Conservation (phyloP, 1,140 invertebrate genomes). For the Piezodorus guildinii region DNA sequence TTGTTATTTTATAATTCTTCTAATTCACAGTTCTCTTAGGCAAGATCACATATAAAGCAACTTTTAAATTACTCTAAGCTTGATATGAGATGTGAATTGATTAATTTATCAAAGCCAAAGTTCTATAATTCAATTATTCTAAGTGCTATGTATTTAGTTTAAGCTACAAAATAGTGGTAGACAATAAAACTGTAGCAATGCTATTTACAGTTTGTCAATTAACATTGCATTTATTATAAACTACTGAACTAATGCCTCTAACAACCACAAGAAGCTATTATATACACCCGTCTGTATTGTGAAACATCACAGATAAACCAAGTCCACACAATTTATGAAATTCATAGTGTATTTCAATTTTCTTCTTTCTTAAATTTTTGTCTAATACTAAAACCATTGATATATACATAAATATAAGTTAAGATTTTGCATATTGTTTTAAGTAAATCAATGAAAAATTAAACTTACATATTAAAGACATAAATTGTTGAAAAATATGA, state of each 20-base stretch:
- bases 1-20: background rate
- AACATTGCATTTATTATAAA: constrained; percentile 1
- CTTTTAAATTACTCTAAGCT: constrained; percentile 1
- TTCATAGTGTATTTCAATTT: background rate
- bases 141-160: background rate
- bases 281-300: constrained; percentile 8
- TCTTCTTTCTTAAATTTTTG: no score
- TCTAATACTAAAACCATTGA: no score
- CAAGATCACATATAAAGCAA: constrained; percentile 9
- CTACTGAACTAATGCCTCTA: constrained; percentile 3
- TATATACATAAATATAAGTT: no score
- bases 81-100: constrained; percentile 6
- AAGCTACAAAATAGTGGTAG: constrained; percentile 1
- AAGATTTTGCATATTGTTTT: no score
- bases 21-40: constrained; percentile 4
- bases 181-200: constrained; percentile 2
- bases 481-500: no score
- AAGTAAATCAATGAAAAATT: no score
- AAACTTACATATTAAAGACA: no score
- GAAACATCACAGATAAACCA: constrained; percentile 7
- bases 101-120: constrained; percentile 4
- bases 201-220: constrained; percentile 1
- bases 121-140: constrained; percentile 2
- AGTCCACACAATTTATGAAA: constrained; percentile 1
- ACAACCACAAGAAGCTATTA: constrained; percentile 7